phyloP scores from a whole-genome alignment of 2,888 invertebrate species.

The Thymelicus lineola region DNA sequence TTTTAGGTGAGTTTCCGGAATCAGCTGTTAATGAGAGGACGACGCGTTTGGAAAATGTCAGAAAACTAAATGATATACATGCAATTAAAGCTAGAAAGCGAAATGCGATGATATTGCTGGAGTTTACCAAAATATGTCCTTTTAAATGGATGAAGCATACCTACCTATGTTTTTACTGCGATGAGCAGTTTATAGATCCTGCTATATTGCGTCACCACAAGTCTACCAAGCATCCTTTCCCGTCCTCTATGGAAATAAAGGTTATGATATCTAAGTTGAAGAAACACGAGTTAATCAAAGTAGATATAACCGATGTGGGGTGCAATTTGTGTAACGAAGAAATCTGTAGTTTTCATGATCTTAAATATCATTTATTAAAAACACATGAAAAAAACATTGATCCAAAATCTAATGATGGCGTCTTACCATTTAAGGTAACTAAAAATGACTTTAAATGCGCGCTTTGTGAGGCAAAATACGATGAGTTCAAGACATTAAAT shows the following conservation, averaged over 20 bases:
- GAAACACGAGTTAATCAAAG: slow-evolving; percentile 70
- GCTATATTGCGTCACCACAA: slow-evolving; percentile 59
- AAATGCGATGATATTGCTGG: slow-evolving; percentile 61
- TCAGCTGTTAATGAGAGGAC: slow-evolving; percentile 43
- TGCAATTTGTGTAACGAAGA: slow-evolving; percentile 66
- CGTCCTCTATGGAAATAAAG: slow-evolving; percentile 54
- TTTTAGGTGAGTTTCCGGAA: slow-evolving; percentile 69
- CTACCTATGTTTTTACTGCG: slow-evolving; percentile 73
- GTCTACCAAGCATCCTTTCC: slow-evolving; percentile 50
- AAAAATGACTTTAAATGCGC: slow-evolving; percentile 63
- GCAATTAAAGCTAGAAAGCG: slow-evolving; percentile 61
- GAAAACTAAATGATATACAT: slow-evolving; percentile 50
- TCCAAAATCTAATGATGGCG: slow-evolving; percentile 58
- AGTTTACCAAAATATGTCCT: slow-evolving; percentile 69
- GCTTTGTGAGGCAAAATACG: slow-evolving; percentile 61
- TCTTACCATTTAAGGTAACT: slow-evolving; percentile 68
- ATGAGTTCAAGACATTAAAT: slow-evolving; percentile 70
- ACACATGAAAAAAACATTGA: slow-evolving; percentile 62
- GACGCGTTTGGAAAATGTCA: slow-evolving; percentile 46
- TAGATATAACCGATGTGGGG: slow-evolving; percentile 64
- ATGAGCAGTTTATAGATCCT: slow-evolving; percentile 64
- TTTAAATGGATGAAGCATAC: slow-evolving; percentile 75
- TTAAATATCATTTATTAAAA: slow-evolving; percentile 65
- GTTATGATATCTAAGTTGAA: slow-evolving; percentile 61
- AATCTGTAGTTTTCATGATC: slow-evolving; percentile 51